Evolutionary conservation across 2,888 invertebrate genomes (phyloP).

Genomic region (Drosophila anceps): DNA sequence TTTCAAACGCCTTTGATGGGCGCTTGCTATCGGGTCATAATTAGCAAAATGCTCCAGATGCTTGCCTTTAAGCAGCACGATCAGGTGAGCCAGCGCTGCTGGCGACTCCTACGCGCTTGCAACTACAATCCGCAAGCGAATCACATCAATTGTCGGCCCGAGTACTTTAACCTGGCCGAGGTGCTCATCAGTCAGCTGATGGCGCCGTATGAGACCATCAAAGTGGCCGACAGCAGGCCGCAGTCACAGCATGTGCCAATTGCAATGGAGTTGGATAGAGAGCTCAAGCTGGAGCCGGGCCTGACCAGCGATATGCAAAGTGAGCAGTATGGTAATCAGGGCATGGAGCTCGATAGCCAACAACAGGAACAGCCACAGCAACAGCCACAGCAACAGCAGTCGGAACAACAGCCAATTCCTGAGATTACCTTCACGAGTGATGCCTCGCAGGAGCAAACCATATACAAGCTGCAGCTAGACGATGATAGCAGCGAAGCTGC

Average conservation of each 20-base stretch:
- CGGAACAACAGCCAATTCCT: slow-evolving; percentile 20
- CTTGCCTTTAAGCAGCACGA: slow-evolving; percentile 83
- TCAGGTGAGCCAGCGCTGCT: slow-evolving; percentile 79
- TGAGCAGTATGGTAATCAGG: slow-evolving; percentile 38
- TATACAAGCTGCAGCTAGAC: slow-evolving; percentile 79
- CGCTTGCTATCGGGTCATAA: slow-evolving; percentile 80
- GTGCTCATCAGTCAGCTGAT: slow-evolving; percentile 83
- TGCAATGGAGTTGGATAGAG: slow-evolving; percentile 69
- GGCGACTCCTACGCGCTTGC: slow-evolving; percentile 82
- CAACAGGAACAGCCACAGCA: slow-evolving; percentile 26
- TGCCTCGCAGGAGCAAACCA: slow-evolving; percentile 61
- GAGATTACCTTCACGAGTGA: slow-evolving; percentile 40
- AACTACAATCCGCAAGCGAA: slow-evolving; percentile 80
- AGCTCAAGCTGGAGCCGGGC: slow-evolving; percentile 46
- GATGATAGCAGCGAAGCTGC: slow-evolving; percentile 65
- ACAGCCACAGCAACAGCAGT: slow-evolving; percentile 22
- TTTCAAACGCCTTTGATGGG: slow-evolving; percentile 82
- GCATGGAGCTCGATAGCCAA: slow-evolving; percentile 21
- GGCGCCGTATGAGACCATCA: slow-evolving; percentile 83
- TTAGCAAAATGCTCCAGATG: slow-evolving; percentile 83
- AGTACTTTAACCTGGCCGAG: slow-evolving; percentile 84
- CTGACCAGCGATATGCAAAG: slow-evolving; percentile 24
- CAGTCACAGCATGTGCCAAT: slow-evolving; percentile 27
- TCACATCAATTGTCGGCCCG: slow-evolving; percentile 78
- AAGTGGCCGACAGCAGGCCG: slow-evolving; percentile 45